Evolutionary conservation across 2,113 vertebrate genomes (phyloP), one percentile per base, ranked within the genome.

Genomic region (Trachemys scripta): DNA sequence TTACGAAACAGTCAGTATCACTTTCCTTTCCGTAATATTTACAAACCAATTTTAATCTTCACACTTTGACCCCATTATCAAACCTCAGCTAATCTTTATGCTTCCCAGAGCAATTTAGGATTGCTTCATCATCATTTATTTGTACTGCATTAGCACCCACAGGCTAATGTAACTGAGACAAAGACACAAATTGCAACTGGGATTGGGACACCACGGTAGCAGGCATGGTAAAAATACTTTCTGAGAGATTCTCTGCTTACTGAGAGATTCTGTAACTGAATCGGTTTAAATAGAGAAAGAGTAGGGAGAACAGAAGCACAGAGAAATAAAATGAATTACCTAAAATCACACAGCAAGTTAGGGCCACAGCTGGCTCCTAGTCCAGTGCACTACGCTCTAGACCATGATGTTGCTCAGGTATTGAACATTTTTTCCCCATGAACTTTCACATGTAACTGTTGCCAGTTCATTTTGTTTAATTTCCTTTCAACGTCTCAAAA

Each of bases 401-500:
- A 14, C 62, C 22, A 82, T 72, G 72, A 56, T 16, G 53, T 4
- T 56, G 95, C 35, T 88, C 92, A 93, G 80, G 81, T 3, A 3
- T 13, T 84, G 80, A 94, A 88, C 0, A 0, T 35, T 93, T 93
- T 45, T 88, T 25, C 54, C 53, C 10, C 69, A 42, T 93, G 89
- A 95, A 94, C 89, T 96, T 95, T 90, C 84, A 6, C 57, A 75
- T 92, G 84, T 92, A 94, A 97, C 87, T 97, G 94, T 84, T 75
- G 20, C 95, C 38, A 78, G 81, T 83, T 97, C 92, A 79, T 96
- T 97, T 97, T 90, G 8, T 95, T 65, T 24, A 57, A 95, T 95
- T 95, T 94, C 92, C 89, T 96, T 78, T 88, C 87, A 97, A 94
- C 96, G 95, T 97, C 97, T 96, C 89, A 97, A 97, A 97, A 97